A percentile compares a stretch with the other conserved stretches of the same genome.
These are phyloP conservation scores for Athalia rosae DNA, from an alignment of 2,888 invertebrate genomes.

Conservation along the genomic window DNA sequence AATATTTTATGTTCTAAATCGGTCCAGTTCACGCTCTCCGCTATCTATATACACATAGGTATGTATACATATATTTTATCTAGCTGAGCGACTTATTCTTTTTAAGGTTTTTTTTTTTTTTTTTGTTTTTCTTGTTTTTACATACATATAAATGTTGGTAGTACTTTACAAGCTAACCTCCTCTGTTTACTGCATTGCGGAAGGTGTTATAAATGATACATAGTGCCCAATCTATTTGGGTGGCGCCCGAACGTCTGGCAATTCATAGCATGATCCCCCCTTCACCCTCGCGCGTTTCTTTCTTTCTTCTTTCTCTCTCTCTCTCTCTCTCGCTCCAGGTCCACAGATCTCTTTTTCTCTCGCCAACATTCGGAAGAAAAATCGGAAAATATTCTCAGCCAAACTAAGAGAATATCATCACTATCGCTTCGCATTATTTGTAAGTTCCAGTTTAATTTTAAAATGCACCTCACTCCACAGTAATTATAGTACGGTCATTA, in stretches of 20 bases:
- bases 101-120: background rate
- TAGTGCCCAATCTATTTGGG: conserved; percentile 18
- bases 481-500: too few species aligned
- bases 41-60: too few species aligned
- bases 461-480: too few species aligned
- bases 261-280: conserved; percentile 29
- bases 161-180: conserved; percentile 10
- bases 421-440: too few species aligned
- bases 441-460: too few species aligned
- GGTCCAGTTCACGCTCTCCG: too few species aligned
- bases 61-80: too few species aligned
- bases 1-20: too few species aligned
- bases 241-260: conserved; percentile 37
- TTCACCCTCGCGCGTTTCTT: background rate
- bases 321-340: background rate
- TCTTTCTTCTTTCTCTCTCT: background rate
- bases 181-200: conserved; percentile 31
- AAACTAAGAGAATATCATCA: too few species aligned
- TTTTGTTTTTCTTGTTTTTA: background rate
- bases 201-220: conserved; percentile 33
- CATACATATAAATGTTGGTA: too few species aligned
- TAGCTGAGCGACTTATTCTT: too few species aligned
- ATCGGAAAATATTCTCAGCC: background rate
- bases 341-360: background rate
- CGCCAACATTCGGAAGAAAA: background rate